Evolutionary conservation across 2,888 invertebrate genomes (phyloP), one percentile per base, ranked within the genome.

Genomic region (Drosophila longiperda): DNA sequence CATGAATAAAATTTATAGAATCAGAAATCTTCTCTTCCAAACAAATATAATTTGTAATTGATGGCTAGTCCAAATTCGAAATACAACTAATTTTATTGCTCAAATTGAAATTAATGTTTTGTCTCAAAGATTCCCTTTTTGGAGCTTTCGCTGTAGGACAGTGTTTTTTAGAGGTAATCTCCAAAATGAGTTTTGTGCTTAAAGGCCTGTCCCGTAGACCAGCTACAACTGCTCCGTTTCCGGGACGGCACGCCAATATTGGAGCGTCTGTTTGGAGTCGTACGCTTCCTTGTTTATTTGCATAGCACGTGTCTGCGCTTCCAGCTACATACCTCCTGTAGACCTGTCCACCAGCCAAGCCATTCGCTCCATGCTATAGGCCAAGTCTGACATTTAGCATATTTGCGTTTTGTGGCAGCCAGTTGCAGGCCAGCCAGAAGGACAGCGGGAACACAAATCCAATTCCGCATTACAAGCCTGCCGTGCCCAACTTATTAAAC

Each of bases 361-460:
- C 6, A 54, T 34, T 36, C 36, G 17, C 36, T 17, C n/a, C 26
- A 12, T 29, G 12, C 38, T 26, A 38, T 8, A 20, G 57, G 29
- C 50, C 61, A 63, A 23, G 32, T 34, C 89, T 87, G 90, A 90
- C 90, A 90, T 87, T 87, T 87, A 87, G 80, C 87, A 87, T 87
- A 87, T 90, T 87, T 87, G 90, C 87, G 87, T 87, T 90, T 79
- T 87, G 87, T 87, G 87, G 90, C 89, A 89, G 87, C 49, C 71
- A 66, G 75, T 67, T 79, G 71, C 66, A 80, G 76, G 34, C 69
- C 45, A 53, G 26, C 38, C 26, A 55, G 55, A 38, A 55, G 52
- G 55, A 64, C 45, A 65, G 50, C 52, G 55, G 66, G 65, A 64
- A 73, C 74, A 74, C 74, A 87, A 85, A 90, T 88, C 86, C 83